phyloP scores from a whole-genome alignment of 2,888 invertebrate genomes.

The Nesidiocoris tenuis region DNA sequence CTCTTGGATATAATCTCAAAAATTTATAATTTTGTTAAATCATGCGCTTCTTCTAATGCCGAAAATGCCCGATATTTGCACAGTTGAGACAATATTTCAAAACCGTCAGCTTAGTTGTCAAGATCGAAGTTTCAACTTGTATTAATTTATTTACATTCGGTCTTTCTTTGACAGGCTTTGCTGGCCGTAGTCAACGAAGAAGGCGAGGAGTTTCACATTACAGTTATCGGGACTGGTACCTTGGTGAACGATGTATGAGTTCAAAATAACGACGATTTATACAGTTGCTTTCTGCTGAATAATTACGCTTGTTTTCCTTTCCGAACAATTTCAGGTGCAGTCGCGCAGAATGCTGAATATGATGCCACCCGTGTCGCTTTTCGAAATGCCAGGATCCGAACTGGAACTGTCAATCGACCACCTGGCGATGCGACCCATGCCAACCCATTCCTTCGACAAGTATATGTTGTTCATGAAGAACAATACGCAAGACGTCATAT shows the following conservation, averaged over 20 bases:
- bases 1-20: too few relatives aligned
- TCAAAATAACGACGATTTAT: background rate
- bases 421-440: background rate
- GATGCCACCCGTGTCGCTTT: background rate
- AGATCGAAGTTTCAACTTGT: too few relatives aligned
- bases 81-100: too few relatives aligned
- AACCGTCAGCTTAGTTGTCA: too few relatives aligned
- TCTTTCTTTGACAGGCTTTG: constrained; percentile 6
- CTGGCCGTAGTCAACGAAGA: constrained; percentile 14
- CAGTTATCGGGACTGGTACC: constrained; percentile 3
- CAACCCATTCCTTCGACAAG: constrained; percentile 28
- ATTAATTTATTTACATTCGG: too few relatives aligned
- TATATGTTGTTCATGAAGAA: constrained; percentile 29
- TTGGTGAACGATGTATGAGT: constrained; percentile 4
- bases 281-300: too few relatives aligned
- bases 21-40: too few relatives aligned
- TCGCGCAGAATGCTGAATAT: background rate
- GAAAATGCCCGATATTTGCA: too few relatives aligned
- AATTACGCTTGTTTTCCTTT: too few relatives aligned
- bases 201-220: constrained; percentile 18
- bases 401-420: constrained; percentile 22
- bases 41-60: too few relatives aligned
- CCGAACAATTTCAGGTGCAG: too few relatives aligned
- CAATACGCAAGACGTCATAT: constrained; percentile 8
- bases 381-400: background rate